These are phyloP conservation scores for Neotoma lepida DNA, from an alignment of 2,113 vertebrate genomes.

Conservation along the genomic window DNA sequence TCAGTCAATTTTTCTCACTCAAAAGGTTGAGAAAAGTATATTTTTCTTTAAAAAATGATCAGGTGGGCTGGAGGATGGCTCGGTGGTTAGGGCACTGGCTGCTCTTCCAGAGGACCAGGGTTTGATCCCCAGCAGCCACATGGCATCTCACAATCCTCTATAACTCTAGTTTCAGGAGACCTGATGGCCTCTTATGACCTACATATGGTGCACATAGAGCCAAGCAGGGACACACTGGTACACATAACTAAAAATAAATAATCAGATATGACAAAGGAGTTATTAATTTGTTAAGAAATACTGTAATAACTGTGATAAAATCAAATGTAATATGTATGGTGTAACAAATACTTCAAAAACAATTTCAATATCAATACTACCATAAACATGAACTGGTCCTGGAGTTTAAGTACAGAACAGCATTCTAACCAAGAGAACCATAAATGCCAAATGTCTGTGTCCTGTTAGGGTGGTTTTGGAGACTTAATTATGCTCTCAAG, in stretches of 20 bases:
- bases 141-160: background rate
- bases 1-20: background rate
- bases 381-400: background rate
- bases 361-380: background rate
- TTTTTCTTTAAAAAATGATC: slow-evolving; percentile 5
- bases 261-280: background rate
- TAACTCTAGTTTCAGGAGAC: background rate
- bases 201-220: background rate
- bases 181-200: background rate
- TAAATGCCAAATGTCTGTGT: background rate
- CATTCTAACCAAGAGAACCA: background rate
- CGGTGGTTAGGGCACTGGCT: background rate
- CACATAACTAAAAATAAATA: background rate
- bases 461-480: background rate
- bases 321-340: background rate
- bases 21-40: background rate
- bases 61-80: background rate
- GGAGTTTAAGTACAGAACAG: background rate
- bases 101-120: background rate
- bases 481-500: background rate
- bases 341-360: background rate
- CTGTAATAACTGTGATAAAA: background rate
- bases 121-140: background rate
- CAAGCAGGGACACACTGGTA: background rate
- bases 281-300: slow-evolving; percentile 37